Evolutionary conservation across 2,113 vertebrate genomes (phyloP), one percentile per base, ranked within the genome.

Genomic region (Merops nubicus): DNA sequence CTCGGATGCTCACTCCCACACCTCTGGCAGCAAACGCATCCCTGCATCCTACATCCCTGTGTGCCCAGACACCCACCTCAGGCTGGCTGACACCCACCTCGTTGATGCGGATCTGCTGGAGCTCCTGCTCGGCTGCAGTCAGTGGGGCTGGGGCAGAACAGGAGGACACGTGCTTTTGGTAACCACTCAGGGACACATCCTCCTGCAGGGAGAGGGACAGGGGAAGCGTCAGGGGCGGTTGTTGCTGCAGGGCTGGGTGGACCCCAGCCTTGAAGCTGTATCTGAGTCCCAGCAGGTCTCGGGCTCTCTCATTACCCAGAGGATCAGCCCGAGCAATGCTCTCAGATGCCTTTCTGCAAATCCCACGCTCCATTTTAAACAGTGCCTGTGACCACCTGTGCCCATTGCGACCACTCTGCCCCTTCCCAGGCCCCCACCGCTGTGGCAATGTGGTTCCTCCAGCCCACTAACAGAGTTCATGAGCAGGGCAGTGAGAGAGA

Each of bases 101-200:
- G 3, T 99, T 99, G 96, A 99, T 98, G 94, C 98, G 99, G 86
- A 99, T 99, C 97, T 98, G 98, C 97, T 99, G 99, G 14, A 99
- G 97, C 93, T 99, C 99, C 97, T 99, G 98, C 93, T 99, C 99
- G 0, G 99, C 99, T 5, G 97, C 97, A 2, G 99, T 99, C 94
- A 99, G 98, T 0, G 99, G 99, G 69, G 98, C 99, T 0, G 99
- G 99, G 9, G 98, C 99, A 0, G 98, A 99, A 82, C 98, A 99
- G 65, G 99, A 99, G 1, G 99, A 98, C 78, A 99, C 86, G 22
- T 99, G 99, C 68, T 99, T 99, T 91, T 99, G 97, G 97, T 99
- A 99, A 4, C 99, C 99, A 3, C 98, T 98, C 85, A 99, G 98
- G 76, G 99, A 99, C 92, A 99, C 96, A 11, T 99, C 99, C 20